phyloP scores from a whole-genome alignment of 2,797 vertebrate genomes.

The Phalloptychus januarius region DNA sequence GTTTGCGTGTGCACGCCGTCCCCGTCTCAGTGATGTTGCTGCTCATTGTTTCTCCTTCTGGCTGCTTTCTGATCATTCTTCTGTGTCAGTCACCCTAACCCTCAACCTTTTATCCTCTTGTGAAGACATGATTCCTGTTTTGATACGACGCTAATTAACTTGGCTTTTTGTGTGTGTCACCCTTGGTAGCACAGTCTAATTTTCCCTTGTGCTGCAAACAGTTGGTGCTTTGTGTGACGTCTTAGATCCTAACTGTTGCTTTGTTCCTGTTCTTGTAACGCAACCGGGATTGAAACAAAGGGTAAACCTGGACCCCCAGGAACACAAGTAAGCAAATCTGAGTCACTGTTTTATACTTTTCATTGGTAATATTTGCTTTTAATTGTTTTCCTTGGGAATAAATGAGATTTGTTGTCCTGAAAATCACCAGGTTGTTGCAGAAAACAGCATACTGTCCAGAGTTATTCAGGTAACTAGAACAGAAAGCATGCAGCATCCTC shows the following conservation, averaged over 20 bases:
- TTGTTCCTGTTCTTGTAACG: conserved; percentile 51
- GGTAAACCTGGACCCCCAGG: conserved; percentile 86
- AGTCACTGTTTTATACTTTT: conserved; percentile 31
- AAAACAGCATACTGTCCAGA: conserved; percentile 77
- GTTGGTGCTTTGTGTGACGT: conserved; percentile 35
- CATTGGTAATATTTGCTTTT: conserved; percentile 29
- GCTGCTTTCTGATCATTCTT: conserved; percentile 34
- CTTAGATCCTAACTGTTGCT: conserved; percentile 50
- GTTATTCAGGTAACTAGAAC: conserved; percentile 80
- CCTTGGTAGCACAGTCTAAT: conserved; percentile 36
- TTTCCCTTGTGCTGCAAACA: conserved; percentile 41
- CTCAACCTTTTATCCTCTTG: conserved; percentile 27
- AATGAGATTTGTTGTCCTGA: conserved; percentile 9
- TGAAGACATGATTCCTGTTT: conserved; percentile 40
- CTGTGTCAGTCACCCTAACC: conserved; percentile 35
- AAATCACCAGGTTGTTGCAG: conserved; percentile 58
- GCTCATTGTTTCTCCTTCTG: conserved; percentile 30
- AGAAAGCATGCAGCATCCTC: neutral
- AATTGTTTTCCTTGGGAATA: conserved; percentile 19
- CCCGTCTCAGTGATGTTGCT: conserved; percentile 11
- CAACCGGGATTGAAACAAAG: conserved; percentile 66
- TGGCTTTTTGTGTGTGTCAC: conserved; percentile 43
- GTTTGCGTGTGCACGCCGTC: conserved; percentile 51
- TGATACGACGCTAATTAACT: conserved; percentile 59
- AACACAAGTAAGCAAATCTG: conserved; percentile 76